These are phyloP conservation scores for Ctenodactylus gundi DNA, from an alignment of 2,113 vertebrate genomes.

Conservation along the genomic window DNA sequence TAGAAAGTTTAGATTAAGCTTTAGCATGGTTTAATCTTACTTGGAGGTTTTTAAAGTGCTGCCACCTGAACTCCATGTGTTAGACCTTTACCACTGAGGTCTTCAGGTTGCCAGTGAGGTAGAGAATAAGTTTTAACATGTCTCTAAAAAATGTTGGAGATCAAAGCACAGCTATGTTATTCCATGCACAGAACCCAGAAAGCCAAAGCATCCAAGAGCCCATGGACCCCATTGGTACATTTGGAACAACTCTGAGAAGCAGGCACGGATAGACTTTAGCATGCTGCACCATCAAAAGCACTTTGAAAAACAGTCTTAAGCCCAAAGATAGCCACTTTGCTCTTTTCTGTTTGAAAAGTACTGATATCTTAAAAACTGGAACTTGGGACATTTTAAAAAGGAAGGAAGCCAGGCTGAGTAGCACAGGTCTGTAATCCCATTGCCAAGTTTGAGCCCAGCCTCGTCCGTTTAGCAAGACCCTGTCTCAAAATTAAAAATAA, in stretches of 20 bases:
- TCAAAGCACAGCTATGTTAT: neutral
- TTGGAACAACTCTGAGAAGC: neutral
- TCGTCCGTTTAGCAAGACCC: too few relatives aligned
- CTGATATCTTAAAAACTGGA: neutral
- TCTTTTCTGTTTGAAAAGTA: neutral
- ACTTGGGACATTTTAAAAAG: neutral
- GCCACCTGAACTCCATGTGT: neutral
- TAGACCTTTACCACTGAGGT: neutral
- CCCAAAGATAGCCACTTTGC: neutral
- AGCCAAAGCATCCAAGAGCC: neutral
- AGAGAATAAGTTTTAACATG: neutral
- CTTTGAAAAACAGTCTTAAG: neutral
- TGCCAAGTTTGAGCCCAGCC: too few relatives aligned
- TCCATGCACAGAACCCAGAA: neutral
- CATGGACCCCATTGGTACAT: rapidly evolving
- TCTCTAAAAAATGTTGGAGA: neutral
- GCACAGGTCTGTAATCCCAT: too few relatives aligned
- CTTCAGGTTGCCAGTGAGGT: neutral
- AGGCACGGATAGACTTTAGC: neutral
- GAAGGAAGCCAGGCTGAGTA: too few relatives aligned
- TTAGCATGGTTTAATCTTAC: neutral
- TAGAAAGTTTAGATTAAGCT: slow-evolving; percentile 1
- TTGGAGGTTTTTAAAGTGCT: neutral
- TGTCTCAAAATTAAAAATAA: too few relatives aligned
- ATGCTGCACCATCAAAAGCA: neutral